These are phyloP conservation scores for Rhadina sibilatrix DNA, from an alignment of 2,113 vertebrate genomes.

Conservation along the genomic window DNA sequence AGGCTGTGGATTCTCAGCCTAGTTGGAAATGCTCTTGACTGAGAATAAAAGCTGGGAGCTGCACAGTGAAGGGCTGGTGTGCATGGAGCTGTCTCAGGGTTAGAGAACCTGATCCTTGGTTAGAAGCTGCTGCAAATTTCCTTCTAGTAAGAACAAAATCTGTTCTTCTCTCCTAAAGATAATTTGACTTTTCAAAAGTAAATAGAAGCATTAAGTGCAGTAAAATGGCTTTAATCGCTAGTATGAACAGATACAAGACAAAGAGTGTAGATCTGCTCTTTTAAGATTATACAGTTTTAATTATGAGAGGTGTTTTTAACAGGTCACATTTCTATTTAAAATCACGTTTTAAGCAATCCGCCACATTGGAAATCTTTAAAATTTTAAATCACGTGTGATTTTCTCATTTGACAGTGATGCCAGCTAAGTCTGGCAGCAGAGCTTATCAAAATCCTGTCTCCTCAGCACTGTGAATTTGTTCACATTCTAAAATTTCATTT, in stretches of 20 bases:
- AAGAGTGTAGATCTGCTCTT: not conserved
- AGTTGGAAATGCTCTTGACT: not conserved
- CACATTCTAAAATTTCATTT: slow-evolving; percentile 13
- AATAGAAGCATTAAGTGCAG: not conserved
- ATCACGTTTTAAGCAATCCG: not conserved
- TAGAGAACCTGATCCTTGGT: not conserved
- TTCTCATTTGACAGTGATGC: not conserved
- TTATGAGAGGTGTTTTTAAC: not conserved
- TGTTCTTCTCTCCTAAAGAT: not conserved
- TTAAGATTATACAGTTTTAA: not conserved
- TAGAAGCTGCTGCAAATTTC: not conserved
- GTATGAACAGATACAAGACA: not conserved
- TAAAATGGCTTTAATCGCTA: not conserved
- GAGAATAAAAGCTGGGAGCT: not conserved
- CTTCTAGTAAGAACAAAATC: not conserved
- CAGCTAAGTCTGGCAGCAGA: not conserved
- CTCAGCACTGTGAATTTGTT: slow-evolving; percentile 44
- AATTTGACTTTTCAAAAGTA: not conserved
- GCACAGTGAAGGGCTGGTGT: not conserved
- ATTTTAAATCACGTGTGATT: not conserved
- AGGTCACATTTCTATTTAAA: not conserved
- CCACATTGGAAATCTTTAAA: not conserved
- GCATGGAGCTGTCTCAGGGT: not conserved
- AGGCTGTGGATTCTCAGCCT: not conserved
- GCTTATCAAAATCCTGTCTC: slow-evolving; percentile 10